Evolutionary conservation across 2,113 vertebrate genomes (phyloP).

Genomic region (Neolamprologus brichardi): DNA sequence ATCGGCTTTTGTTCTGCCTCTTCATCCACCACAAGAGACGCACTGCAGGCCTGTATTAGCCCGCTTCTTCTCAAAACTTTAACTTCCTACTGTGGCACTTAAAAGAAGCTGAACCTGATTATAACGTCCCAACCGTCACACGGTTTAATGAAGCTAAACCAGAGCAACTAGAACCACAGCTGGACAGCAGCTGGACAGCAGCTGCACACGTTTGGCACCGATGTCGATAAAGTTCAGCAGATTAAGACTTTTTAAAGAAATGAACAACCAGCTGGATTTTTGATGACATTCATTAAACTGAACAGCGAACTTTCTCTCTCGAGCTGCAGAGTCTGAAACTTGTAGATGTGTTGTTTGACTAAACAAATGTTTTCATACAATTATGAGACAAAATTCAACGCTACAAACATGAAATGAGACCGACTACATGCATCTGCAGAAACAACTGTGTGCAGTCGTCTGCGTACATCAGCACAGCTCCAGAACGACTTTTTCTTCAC

Average conservation of each 20-base stretch:
- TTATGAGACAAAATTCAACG: neutral
- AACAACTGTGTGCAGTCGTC: neutral
- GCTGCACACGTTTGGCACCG: neutral
- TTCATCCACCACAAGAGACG: neutral
- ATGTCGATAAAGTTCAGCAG: neutral
- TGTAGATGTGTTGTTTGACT: neutral
- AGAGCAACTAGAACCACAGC: fast-evolving
- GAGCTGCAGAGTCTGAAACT: neutral
- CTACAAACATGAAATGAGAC: neutral
- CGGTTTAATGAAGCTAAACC: neutral
- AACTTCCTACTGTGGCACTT: neutral
- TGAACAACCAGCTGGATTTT: neutral
- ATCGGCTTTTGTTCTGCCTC: constrained; percentile 17
- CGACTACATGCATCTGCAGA: neutral
- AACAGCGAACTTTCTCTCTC: neutral
- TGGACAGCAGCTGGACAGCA: neutral
- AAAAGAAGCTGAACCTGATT: neutral
- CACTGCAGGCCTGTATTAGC: neutral
- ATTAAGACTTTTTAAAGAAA: neutral
- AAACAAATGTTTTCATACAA: neutral
- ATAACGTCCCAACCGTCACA: neutral
- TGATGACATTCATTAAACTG: neutral
- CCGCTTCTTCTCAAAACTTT: neutral
- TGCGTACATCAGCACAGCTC: neutral
- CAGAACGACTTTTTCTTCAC: neutral